Evolutionary conservation across 2,888 invertebrate species (phyloP), one percentile per base, ranked within the genome.

Genomic region (Agonopterix subpropinquella): DNA sequence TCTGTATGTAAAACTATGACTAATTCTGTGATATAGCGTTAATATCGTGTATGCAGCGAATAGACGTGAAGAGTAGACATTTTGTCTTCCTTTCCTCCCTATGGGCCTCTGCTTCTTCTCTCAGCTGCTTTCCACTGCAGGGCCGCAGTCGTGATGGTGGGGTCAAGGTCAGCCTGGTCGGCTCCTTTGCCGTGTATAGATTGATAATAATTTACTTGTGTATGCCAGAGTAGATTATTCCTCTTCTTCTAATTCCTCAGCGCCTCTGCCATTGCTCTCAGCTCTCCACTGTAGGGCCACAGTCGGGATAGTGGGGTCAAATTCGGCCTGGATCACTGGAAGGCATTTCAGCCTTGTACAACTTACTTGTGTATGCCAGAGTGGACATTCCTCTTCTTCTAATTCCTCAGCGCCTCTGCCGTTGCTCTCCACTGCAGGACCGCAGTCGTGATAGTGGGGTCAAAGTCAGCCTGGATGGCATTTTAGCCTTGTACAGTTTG

Each of bases 161-260:
- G 4, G 85, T 89, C 59, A 96, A 91, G 61, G 84, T 82, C 1
- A 96, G 80, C n/a, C 90, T 80, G 2, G 85, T 77, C 0, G 95
- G 95, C 0, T 86, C 67, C 58, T 89, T 88, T 0, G 95, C 94
- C 50, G 93, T 93, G 79, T 95, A 96, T 4, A n/a, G n/a, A n/a
- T n/a, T n/a, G n/a, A n/a, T n/a, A n/a, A n/a, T n/a, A n/a, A n/a
- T n/a, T n/a, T n/a, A n/a, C n/a, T n/a, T n/a, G n/a, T n/a, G n/a
- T n/a, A n/a, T n/a, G n/a, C n/a, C 18, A 18, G 18, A 18, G 18
- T 18, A 18, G 18, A 18, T n/a, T 4, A 18, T 18, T 18, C 3
- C 95, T 89, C 73, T 96, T 89, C 73, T 96, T 96, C 78, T 95
- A n/a, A n/a, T 95, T 66, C 48, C 95, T n/a, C n/a, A n/a, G 85